Percentiles rank a stretch among this genome's conserved stretches.
phyloP scores from a whole-genome alignment of 1,140 invertebrate genomes.

The Thaumatotibia leucotreta region DNA sequence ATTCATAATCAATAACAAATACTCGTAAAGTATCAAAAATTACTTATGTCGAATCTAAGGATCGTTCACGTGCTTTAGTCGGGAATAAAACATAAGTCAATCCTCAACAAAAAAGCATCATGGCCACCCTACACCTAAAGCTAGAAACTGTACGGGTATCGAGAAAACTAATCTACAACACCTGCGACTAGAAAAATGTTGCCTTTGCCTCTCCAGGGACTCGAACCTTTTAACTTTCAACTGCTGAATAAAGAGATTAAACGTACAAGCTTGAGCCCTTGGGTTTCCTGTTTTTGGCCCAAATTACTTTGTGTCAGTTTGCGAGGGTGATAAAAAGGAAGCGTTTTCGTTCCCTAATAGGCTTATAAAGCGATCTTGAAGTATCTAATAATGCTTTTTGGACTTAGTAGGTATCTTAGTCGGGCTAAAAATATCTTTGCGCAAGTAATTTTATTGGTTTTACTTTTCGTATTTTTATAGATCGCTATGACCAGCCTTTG shows the following conservation, averaged over 20 bases:
- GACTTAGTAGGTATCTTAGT: too few relatives aligned
- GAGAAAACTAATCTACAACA: slow-evolving; percentile 8
- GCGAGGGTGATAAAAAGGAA: neutral
- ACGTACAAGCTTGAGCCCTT: neutral
- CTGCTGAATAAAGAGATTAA: slow-evolving; percentile 13
- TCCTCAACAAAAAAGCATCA: neutral
- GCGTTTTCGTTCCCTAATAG: neutral
- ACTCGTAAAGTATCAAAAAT: too few relatives aligned
- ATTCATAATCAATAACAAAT: too few relatives aligned
- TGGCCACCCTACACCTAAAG: neutral
- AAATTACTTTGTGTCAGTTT: slow-evolving; percentile 7
- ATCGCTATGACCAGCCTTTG: too few relatives aligned
- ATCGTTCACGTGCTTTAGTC: too few relatives aligned
- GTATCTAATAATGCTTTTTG: too few relatives aligned
- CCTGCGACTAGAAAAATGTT: slow-evolving; percentile 11
- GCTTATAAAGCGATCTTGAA: too few relatives aligned
- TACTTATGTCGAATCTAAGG: too few relatives aligned
- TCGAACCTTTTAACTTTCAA: slow-evolving; percentile 11
- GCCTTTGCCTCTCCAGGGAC: neutral
- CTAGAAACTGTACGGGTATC: slow-evolving; percentile 11
- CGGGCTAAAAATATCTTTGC: too few relatives aligned
- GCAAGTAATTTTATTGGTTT: too few relatives aligned
- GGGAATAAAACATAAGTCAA: too few relatives aligned
- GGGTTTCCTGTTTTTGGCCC: neutral
- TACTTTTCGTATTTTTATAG: too few relatives aligned